phyloP scores from a whole-genome alignment of 2,888 invertebrate genomes.

The Allophyes oxyacanthae region DNA sequence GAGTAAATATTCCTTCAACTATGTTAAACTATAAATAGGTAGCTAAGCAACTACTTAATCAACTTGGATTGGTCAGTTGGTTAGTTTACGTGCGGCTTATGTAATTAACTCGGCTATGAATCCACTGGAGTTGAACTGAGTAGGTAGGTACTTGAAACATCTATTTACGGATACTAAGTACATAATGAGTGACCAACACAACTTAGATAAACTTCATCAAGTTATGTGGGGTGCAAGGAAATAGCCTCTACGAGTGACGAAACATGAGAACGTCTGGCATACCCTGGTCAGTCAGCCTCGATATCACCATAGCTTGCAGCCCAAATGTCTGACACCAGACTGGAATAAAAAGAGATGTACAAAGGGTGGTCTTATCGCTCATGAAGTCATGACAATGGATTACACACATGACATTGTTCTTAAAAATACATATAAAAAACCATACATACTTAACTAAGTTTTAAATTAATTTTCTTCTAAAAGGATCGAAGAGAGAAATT shows the following conservation, averaged over 20 bases:
- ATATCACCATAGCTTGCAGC: too few relatives aligned
- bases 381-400: too few relatives aligned
- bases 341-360: too few relatives aligned
- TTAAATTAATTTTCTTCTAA: neutral
- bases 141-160: conserved; percentile 1
- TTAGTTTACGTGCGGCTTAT: conserved; percentile 25
- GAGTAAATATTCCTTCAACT: too few relatives aligned
- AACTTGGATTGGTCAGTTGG: conserved; percentile 15
- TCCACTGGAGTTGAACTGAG: neutral
- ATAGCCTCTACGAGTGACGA: too few relatives aligned
- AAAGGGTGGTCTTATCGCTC: too few relatives aligned
- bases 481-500: conserved; percentile 1
- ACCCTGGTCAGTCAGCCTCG: too few relatives aligned
- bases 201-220: neutral
- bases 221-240: neutral
- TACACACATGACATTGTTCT: too few relatives aligned
- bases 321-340: too few relatives aligned
- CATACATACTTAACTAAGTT: too few relatives aligned
- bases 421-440: too few relatives aligned
- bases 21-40: neutral
- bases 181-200: neutral
- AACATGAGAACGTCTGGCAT: too few relatives aligned
- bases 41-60: conserved; percentile 17
- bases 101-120: conserved; percentile 25
- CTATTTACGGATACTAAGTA: conserved; percentile 8